These are phyloP conservation scores for Spinibarbus caldwelli DNA, from an alignment of 2,797 vertebrate genomes.

Conservation along the genomic window DNA sequence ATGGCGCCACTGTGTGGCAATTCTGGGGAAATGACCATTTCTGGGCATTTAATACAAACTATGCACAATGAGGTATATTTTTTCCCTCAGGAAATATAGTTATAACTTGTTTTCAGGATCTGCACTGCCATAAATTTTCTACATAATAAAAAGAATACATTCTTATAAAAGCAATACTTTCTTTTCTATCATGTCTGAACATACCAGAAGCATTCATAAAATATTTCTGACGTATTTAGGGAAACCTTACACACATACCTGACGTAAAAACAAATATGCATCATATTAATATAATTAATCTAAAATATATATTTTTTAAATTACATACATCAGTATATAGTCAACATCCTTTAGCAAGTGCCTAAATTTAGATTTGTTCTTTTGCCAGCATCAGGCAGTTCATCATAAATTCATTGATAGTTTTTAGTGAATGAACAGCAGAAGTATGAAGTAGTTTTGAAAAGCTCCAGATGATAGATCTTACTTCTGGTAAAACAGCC, in stretches of 20 bases:
- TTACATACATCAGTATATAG: slow-evolving; percentile 12
- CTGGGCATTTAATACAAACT: slow-evolving; percentile 13
- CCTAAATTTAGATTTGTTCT: slow-evolving; percentile 17
- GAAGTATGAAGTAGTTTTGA: not conserved
- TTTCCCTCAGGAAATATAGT: slow-evolving; percentile 7
- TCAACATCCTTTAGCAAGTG: slow-evolving; percentile 26
- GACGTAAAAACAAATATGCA: slow-evolving; percentile 2
- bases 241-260: not conserved
- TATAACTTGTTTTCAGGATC: not conserved
- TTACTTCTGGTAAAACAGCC: not conserved
- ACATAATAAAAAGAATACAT: slow-evolving; percentile 1
- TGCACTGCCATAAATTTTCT: not conserved
- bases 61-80: slow-evolving; percentile 7
- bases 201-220: slow-evolving; percentile 9
- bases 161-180: slow-evolving; percentile 33
- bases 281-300: slow-evolving; percentile 19
- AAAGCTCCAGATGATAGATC: slow-evolving; percentile 12
- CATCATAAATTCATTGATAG: slow-evolving; percentile 4
- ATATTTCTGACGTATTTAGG: not conserved
- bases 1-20: slow-evolving; percentile 31
- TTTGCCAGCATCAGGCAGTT: not conserved
- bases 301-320: slow-evolving; percentile 20
- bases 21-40: not conserved
- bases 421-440: not conserved
- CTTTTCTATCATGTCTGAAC: not conserved